Conservation (phyloP, 2,888 invertebrate species). For the Biston stratarius region DNA sequence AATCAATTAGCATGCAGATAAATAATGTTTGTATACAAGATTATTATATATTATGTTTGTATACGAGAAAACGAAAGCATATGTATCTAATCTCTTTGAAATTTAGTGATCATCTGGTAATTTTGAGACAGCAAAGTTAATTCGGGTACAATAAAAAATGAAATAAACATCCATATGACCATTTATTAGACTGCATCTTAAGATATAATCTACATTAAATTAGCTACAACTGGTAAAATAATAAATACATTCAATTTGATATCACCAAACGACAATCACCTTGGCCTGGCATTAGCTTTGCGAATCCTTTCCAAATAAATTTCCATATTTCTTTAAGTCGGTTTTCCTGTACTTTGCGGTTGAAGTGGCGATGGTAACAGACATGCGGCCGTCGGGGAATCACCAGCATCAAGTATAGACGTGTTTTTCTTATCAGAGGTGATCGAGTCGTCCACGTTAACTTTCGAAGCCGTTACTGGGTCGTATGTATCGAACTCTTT, state of each 20-base stretch:
- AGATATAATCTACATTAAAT: constrained; percentile 32
- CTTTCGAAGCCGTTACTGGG: constrained; percentile 45
- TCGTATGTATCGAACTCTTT: constrained; percentile 82
- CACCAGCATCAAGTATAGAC: constrained; percentile 75
- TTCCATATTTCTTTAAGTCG: constrained; percentile 47
- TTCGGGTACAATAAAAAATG: not conserved
- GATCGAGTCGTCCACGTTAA: constrained; percentile 13
- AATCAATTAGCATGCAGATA: no score
- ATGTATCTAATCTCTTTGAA: not conserved
- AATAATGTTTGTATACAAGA: no score
- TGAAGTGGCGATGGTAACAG: constrained; percentile 87
- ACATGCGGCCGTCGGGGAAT: constrained; percentile 77
- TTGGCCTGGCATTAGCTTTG: constrained; percentile 50
- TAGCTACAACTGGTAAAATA: constrained; percentile 42
- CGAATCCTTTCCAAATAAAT: constrained; percentile 30
- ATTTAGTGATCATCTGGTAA: not conserved
- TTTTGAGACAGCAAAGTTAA: not conserved
- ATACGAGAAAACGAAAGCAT: not conserved
- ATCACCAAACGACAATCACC: constrained; percentile 44
- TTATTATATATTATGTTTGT: no score
- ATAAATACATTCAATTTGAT: constrained; percentile 48
- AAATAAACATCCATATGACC: constrained; percentile 10
- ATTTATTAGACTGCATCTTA: constrained; percentile 33
- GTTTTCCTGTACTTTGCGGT: constrained; percentile 73
- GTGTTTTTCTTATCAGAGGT: constrained; percentile 45